Percentiles rank a stretch among this genome's conserved stretches.
Evolutionary conservation across 2,797 vertebrate genomes (phyloP).

Genomic region (Hyperoplus immaculatus): DNA sequence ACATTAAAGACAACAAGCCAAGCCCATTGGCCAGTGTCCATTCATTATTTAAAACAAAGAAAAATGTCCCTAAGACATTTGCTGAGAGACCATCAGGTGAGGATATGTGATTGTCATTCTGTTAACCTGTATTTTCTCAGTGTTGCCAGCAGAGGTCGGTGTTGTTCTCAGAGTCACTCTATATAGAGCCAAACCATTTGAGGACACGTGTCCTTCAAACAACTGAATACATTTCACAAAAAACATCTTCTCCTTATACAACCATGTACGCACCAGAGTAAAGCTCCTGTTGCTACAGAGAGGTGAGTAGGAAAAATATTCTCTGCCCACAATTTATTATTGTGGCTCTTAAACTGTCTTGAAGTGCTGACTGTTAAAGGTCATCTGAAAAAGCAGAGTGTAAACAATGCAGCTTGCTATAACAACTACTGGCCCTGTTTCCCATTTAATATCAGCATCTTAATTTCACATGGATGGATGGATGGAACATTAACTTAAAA

Average conservation of each 20-base stretch:
- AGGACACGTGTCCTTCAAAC: not conserved
- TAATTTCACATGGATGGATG: not conserved
- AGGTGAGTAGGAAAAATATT: not conserved
- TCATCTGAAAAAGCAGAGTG: constrained; percentile 30
- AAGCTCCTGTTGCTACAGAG: constrained; percentile 14
- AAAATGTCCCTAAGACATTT: not conserved
- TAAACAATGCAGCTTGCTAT: constrained; percentile 10
- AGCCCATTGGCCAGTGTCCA: too few species aligned
- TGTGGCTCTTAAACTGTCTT: constrained; percentile 17
- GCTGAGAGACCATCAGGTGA: not conserved
- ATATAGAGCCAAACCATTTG: not conserved
- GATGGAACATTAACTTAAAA: not conserved
- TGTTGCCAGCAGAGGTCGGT: constrained; percentile 75
- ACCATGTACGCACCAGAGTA: not conserved
- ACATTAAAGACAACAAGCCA: not conserved
- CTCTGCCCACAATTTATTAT: not conserved
- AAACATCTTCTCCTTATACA: not conserved
- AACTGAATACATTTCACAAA: not conserved
- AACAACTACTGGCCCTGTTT: not conserved
- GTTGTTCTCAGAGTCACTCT: constrained; percentile 39
- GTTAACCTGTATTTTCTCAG: constrained; percentile 20
- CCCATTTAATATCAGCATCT: constrained; percentile 9
- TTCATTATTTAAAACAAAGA: too few species aligned
- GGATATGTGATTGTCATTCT: too few species aligned
- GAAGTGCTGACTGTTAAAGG: constrained; percentile 47